Conservation (phyloP, 92 coral and sea anemone genomes). For the Siderastrea radians region DNA sequence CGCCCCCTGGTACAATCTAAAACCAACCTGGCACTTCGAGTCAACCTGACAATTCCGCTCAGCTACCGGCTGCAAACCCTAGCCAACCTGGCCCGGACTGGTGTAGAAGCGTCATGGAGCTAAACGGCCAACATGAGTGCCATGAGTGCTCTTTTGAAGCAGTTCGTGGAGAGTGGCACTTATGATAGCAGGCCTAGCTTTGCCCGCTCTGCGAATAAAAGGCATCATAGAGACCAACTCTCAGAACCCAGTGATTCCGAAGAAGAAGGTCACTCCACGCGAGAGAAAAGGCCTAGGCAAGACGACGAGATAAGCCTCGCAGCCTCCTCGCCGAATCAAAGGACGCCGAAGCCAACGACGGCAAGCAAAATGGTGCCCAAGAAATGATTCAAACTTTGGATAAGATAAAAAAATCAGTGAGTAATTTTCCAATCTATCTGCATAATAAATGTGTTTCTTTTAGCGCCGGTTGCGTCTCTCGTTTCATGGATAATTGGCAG, state of each 20-base stretch:
- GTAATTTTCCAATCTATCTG: not conserved
- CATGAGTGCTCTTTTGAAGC: not conserved
- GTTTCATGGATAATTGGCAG: not conserved
- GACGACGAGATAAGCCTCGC: conserved; percentile 2
- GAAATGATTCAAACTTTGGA: not conserved
- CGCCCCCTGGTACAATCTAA: not conserved
- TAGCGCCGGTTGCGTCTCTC: not conserved
- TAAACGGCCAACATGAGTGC: not conserved
- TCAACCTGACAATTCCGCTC: not conserved
- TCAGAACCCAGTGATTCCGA: not conserved
- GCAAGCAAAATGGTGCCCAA: not conserved
- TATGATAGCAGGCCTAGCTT: not conserved
- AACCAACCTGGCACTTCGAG: conserved; percentile 8
- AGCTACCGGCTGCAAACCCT: not conserved
- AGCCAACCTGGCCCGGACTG: not conserved
- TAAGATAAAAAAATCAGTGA: not conserved
- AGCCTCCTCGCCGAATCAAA: not conserved
- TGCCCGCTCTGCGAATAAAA: not conserved
- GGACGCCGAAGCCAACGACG: not conserved
- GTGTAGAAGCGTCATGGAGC: not conserved
- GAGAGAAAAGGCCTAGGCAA: not conserved
- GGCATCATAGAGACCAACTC: not conserved
- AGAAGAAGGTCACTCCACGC: not conserved
- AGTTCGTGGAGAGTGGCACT: not conserved
- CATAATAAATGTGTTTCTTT: not conserved